Conservation (phyloP, 1,140 invertebrate genomes). For the Himalopsyche phryganea region DNA sequence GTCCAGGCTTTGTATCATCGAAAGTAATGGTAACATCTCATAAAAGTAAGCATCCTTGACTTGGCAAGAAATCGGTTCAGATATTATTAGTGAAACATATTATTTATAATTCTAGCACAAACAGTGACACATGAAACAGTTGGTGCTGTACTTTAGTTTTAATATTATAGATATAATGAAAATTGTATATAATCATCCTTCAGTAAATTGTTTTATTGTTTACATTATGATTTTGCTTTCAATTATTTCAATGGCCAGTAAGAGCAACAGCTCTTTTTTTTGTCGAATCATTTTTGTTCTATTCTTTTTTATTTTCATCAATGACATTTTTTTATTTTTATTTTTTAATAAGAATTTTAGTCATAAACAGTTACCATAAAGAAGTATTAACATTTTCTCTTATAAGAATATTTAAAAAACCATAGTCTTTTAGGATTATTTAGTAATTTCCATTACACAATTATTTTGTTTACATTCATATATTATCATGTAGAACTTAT, state of each 20-base stretch:
- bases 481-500: too few species aligned
- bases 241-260: constrained; percentile 17
- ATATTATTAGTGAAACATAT: constrained; percentile 22
- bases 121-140: constrained; percentile 23
- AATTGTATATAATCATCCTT: constrained; percentile 22
- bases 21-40: not conserved
- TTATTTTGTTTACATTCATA: too few species aligned
- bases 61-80: constrained; percentile 29
- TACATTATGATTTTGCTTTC: not conserved
- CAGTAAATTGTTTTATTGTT: constrained; percentile 4
- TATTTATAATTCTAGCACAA: constrained; percentile 25
- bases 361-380: constrained; percentile 27
- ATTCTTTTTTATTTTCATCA: not conserved
- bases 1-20: not conserved
- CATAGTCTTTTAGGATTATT: not conserved
- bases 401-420: not conserved
- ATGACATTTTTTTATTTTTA: not conserved
- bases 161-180: constrained; percentile 14
- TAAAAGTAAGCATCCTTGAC: constrained; percentile 33
- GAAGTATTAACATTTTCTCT: not conserved
- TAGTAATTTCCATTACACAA: too few species aligned
- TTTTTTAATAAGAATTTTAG: constrained; percentile 14
- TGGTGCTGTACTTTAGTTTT: constrained; percentile 26
- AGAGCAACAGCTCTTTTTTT: not conserved
- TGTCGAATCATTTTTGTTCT: too few species aligned